Conservation (phyloP, 2,113 vertebrate genomes). For the Sinosuthora webbiana region DNA sequence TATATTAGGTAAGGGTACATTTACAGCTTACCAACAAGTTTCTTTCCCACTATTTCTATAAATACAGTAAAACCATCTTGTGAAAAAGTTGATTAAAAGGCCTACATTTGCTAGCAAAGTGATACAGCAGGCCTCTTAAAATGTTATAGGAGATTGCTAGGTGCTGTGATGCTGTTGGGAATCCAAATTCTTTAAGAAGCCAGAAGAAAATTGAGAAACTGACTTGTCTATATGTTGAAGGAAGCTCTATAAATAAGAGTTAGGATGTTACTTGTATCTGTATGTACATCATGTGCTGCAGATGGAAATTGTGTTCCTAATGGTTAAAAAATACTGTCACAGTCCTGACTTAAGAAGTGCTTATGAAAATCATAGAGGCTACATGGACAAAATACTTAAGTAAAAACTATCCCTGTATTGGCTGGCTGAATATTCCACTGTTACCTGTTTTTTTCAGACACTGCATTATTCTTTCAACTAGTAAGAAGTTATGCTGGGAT, state of each 20-base stretch:
- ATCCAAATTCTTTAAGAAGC: neutral
- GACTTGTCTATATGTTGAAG: neutral
- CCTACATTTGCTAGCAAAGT: neutral
- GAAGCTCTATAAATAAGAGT: neutral
- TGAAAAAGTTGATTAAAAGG: neutral
- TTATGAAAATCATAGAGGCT: neutral
- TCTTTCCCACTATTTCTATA: neutral
- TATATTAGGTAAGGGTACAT: neutral
- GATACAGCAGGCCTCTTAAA: neutral
- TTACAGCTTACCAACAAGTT: neutral
- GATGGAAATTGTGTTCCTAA: neutral
- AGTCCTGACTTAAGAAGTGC: neutral
- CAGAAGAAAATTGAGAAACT: neutral
- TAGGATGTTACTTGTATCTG: neutral
- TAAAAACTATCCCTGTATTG: neutral
- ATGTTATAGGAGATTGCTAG: neutral
- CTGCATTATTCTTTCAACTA: neutral
- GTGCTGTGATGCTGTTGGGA: neutral
- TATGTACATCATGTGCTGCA: neutral
- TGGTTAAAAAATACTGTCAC: neutral
- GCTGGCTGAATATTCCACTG: neutral
- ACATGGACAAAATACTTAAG: neutral
- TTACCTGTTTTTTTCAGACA: neutral
- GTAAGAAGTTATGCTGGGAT: neutral
- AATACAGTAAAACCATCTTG: neutral